Conservation (phyloP, 2,888 invertebrate species). For the Yponomeuta plumbellus region DNA sequence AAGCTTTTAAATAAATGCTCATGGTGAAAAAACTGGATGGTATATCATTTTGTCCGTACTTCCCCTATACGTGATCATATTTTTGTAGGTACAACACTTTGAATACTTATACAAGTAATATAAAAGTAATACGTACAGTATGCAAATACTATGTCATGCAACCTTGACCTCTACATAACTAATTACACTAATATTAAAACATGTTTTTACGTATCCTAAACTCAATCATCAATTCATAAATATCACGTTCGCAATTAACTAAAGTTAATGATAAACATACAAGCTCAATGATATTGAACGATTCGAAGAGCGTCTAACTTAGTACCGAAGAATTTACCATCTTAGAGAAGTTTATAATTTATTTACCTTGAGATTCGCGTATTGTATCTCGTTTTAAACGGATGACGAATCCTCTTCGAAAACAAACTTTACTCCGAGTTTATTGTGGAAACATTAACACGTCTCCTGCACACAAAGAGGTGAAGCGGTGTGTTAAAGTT, state of each 20-base stretch:
- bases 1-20: no score
- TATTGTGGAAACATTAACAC: slow-evolving; percentile 6
- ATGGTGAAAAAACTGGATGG: no score
- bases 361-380: neutral
- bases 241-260: neutral
- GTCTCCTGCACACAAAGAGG: slow-evolving; percentile 7
- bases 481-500: slow-evolving; percentile 6
- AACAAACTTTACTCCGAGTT: neutral
- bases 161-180: neutral
- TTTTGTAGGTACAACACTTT: no score
- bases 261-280: neutral
- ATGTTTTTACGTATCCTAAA: neutral
- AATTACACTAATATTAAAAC: neutral
- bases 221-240: neutral
- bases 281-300: neutral
- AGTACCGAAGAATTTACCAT: neutral
- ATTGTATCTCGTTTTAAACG: neutral
- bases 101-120: no score
- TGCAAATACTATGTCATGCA: neutral
- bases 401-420: neutral
- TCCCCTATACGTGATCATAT: no score
- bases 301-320: neutral
- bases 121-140: no score
- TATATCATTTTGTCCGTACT: no score
- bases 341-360: neutral